Evolutionary conservation across 2,113 vertebrate species (phyloP).

Genomic region (Sialia sialis): DNA sequence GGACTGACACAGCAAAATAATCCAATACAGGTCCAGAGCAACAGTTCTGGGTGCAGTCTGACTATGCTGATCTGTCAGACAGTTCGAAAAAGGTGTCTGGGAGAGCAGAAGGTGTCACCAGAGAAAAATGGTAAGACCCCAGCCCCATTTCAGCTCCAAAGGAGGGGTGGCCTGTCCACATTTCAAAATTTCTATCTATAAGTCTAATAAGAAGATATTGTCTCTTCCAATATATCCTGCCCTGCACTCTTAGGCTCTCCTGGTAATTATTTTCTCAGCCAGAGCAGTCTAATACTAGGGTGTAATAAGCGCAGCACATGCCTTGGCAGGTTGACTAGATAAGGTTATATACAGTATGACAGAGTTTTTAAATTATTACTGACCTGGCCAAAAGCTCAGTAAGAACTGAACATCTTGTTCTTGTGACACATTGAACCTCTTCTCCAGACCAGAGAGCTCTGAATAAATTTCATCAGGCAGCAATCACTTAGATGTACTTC

Average conservation of each 20-base stretch:
- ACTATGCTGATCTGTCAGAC: not conserved
- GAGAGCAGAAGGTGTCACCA: not conserved
- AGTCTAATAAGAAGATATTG: not conserved
- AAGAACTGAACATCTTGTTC: conserved; percentile 19
- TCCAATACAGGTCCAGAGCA: not conserved
- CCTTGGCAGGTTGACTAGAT: not conserved
- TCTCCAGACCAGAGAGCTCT: not conserved
- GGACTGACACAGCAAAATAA: not conserved
- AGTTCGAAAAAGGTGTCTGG: not conserved
- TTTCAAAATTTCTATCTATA: not conserved
- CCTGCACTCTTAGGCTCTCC: not conserved
- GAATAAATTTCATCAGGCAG: conserved; percentile 3
- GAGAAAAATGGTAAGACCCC: not conserved
- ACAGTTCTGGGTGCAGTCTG: not conserved
- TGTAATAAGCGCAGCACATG: not conserved
- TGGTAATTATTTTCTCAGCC: not conserved
- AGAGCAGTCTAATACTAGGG: not conserved
- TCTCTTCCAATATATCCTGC: not conserved
- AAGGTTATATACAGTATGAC: not conserved
- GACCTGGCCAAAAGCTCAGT: not conserved
- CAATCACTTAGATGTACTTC: not conserved
- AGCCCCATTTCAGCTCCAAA: not conserved
- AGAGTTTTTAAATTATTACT: not conserved
- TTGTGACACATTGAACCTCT: not conserved
- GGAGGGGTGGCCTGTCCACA: not conserved